Evolutionary conservation across 2,888 invertebrate genomes (phyloP).

Genomic region (Drosophila borealis): DNA sequence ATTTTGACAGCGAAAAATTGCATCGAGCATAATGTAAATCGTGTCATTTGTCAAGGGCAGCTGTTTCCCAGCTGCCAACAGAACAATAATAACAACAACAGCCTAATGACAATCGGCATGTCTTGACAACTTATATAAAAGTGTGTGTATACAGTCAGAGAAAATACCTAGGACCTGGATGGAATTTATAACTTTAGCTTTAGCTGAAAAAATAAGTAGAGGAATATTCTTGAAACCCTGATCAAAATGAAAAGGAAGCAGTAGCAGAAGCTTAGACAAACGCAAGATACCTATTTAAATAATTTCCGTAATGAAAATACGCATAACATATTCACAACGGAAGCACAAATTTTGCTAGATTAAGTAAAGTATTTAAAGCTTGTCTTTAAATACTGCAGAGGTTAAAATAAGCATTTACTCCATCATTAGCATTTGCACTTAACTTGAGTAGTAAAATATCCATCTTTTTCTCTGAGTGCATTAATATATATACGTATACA

Average conservation of each 20-base stretch:
- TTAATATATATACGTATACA: neutral
- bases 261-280: too few species aligned
- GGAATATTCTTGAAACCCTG: too few species aligned
- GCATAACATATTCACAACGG: too few species aligned
- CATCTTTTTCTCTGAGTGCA: neutral
- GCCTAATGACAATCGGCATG: constrained; percentile 70
- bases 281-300: too few species aligned
- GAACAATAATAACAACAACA: constrained; percentile 28
- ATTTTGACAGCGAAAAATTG: constrained; percentile 78
- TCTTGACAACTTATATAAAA: constrained; percentile 23
- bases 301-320: too few species aligned
- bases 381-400: too few species aligned
- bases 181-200: neutral
- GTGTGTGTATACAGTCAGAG: constrained; percentile 7
- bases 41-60: constrained; percentile 82
- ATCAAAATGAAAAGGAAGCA: too few species aligned
- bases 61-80: constrained; percentile 54
- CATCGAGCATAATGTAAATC: constrained; percentile 80
- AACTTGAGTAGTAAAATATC: neutral
- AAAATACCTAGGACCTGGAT: neutral
- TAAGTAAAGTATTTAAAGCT: too few species aligned
- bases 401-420: too few species aligned
- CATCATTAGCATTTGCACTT: too few species aligned
- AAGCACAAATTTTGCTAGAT: too few species aligned
- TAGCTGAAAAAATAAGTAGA: too few species aligned